Conservation (phyloP, 2,797 vertebrate species). For the Falco berigora region DNA sequence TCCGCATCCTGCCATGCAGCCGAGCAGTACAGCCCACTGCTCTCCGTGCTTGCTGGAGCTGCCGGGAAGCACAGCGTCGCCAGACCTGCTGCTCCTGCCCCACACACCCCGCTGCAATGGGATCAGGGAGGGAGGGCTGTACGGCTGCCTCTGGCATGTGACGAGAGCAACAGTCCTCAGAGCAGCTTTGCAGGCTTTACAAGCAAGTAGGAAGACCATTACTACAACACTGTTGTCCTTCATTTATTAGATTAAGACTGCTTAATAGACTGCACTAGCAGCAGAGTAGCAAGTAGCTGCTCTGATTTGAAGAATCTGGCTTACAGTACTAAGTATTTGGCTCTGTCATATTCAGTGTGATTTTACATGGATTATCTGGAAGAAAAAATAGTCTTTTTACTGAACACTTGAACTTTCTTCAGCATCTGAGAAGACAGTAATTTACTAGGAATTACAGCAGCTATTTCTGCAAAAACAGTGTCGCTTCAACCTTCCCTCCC, state of each 20-base stretch:
- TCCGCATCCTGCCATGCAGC: rapidly evolving
- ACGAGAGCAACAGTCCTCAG: not conserved
- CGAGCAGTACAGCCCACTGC: rapidly evolving
- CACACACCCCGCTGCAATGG: not conserved
- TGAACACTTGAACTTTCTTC: not conserved
- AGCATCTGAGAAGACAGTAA: not conserved
- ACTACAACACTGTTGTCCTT: not conserved
- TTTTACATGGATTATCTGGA: not conserved
- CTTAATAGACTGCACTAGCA: not conserved
- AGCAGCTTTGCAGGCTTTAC: not conserved
- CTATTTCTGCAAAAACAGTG: not conserved
- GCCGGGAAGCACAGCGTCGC: rapidly evolving
- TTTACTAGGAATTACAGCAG: not conserved
- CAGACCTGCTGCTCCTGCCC: not conserved
- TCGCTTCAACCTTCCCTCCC: not conserved
- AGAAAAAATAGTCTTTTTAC: not conserved
- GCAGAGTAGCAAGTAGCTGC: not conserved
- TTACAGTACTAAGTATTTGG: not conserved
- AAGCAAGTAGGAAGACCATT: not conserved
- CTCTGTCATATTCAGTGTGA: not conserved
- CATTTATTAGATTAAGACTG: not conserved
- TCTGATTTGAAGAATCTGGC: not conserved
- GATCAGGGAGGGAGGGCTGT: not conserved
- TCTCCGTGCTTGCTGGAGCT: not conserved
- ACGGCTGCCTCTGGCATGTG: not conserved